Base-by-base conservation (phyloP, 2,797 vertebrate genomes). In the Hemitrygon akajei region DNA sequence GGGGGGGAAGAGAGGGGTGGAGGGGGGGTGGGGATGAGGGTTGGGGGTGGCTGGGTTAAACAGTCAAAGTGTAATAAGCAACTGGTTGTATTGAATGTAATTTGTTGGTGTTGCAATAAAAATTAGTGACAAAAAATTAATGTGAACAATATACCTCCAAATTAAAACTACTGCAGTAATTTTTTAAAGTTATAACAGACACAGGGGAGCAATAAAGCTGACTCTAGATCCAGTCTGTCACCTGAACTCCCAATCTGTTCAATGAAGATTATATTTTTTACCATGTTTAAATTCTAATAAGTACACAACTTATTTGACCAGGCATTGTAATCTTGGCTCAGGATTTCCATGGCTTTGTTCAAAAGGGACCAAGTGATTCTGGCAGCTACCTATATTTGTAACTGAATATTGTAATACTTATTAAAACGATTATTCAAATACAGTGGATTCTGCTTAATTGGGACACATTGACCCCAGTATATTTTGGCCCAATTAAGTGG, bases 401-500 rank as follows among this genome's bases (percentile, higher is more conserved):
- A 92, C 11, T 16, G 69, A 56, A 75, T 75, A 92, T 92, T 92
- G 37, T 92, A 37, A 10, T 92, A 47, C 22, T 16, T 75, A 75
- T 92, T 92, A 92, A 47, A 73, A 75, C 75, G 3, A 92, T 73
- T 92, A 56, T 73, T 73, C 22, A 92, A 16, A 30, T 56, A 92
- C 66, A 47, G n/a, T n/a, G n/a, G n/a, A n/a, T n/a, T n/a, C n/a
- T n/a, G n/a, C n/a, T n/a, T n/a, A n/a, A n/a, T n/a, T n/a, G n/a
- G n/a, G n/a, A n/a, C n/a, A n/a, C n/a, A n/a, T n/a, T n/a, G n/a
- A n/a, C n/a, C n/a, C n/a, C n/a, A n/a, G n/a, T n/a, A n/a, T n/a
- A n/a, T n/a, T n/a, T n/a, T n/a, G n/a, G n/a, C n/a, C n/a, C n/a
- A n/a, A n/a, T n/a, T n/a, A n/a, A n/a, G n/a, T n/a, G n/a, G n/a